Conservation (phyloP, 1,140 invertebrate species). For the Parapsyche elsis region DNA sequence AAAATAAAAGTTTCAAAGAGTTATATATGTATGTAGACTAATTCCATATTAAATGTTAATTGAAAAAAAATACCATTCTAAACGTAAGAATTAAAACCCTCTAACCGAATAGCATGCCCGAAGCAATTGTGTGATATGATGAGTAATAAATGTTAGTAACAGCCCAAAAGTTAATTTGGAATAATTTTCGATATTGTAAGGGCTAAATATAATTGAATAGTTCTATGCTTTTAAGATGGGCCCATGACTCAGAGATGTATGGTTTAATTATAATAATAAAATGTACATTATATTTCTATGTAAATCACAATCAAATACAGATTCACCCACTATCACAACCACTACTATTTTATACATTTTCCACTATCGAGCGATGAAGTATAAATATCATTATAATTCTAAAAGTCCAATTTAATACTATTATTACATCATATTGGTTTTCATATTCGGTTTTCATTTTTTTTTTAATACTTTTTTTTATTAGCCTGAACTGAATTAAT, state of each 20-base stretch:
- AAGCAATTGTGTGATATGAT: conserved; percentile 13
- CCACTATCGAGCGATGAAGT: neutral
- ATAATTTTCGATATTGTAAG: neutral
- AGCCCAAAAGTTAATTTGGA: neutral
- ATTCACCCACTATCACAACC: conserved; percentile 23
- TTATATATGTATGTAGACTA: no score
- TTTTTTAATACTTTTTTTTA: no score
- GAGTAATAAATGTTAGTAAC: conserved; percentile 18
- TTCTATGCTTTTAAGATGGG: neutral
- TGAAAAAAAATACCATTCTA: no score
- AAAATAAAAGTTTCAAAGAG: no score
- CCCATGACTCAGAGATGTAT: conserved; percentile 12
- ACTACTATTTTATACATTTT: conserved; percentile 7
- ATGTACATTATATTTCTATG: no score
- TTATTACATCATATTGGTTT: conserved; percentile 17
- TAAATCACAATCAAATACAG: conserved; percentile 16
- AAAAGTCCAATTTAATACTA: no score
- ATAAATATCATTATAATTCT: neutral
- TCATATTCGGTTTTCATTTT: neutral
- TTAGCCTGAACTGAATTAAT: no score
- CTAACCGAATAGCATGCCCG: no score
- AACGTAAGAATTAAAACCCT: no score
- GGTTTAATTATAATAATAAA: no score
- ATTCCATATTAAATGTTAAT: no score
- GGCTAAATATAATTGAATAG: neutral